Evolutionary conservation across 2,888 invertebrate species (phyloP).

Genomic region (Zonitis immaculata): DNA sequence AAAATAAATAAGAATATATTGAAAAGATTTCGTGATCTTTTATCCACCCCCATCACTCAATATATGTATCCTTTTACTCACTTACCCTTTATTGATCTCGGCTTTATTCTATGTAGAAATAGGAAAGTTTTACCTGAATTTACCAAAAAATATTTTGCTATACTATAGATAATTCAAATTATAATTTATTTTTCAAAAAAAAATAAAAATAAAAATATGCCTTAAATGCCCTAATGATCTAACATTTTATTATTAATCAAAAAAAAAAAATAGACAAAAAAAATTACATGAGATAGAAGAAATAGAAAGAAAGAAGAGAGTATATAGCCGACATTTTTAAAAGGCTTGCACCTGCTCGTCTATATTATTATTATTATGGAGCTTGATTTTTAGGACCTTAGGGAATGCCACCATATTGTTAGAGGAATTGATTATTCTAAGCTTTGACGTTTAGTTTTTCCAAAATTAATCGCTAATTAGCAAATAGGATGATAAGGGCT

Average conservation of each 20-base stretch:
- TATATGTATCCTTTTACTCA: background rate
- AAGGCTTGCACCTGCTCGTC: conserved; percentile 21
- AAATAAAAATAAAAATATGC: too few relatives aligned
- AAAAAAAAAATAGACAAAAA: too few relatives aligned
- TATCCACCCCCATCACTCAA: background rate
- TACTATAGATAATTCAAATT: too few relatives aligned
- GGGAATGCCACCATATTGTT: background rate
- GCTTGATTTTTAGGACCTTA: background rate
- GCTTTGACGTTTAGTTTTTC: background rate
- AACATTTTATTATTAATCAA: too few relatives aligned
- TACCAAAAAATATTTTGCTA: too few relatives aligned
- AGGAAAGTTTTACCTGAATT: too few relatives aligned
- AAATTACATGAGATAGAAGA: background rate
- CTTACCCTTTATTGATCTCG: conserved; percentile 27
- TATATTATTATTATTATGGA: background rate
- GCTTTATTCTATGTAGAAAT: too few relatives aligned
- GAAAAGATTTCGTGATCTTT: background rate
- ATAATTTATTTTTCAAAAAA: too few relatives aligned
- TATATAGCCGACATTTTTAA: conserved; percentile 22
- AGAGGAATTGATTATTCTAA: background rate
- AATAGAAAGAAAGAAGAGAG: background rate
- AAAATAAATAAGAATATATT: too few relatives aligned
- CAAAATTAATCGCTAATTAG: too few relatives aligned
- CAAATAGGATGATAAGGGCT: too few relatives aligned
- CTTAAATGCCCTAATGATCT: too few relatives aligned